Percentiles rank a stretch among this genome's conserved stretches.
These are phyloP conservation scores for Tenrec ecaudatus DNA, from an alignment of 2,113 vertebrate species.

Conservation along the genomic window DNA sequence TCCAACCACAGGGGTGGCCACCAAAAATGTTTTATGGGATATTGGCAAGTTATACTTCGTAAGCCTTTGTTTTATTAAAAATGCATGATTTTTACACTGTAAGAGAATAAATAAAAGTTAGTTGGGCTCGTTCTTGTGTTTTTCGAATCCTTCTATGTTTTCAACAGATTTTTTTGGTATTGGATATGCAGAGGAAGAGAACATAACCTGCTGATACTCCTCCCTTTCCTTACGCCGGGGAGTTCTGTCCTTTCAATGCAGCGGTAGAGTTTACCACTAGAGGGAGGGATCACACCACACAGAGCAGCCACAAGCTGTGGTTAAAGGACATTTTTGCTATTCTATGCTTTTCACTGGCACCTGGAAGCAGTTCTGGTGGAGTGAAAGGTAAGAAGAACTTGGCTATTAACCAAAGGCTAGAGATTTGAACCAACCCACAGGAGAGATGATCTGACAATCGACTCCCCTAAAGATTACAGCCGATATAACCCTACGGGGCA, in stretches of 20 bases:
- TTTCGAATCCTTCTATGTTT: background rate
- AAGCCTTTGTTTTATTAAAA: constrained; percentile 12
- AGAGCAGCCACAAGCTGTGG: background rate
- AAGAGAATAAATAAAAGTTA: no score
- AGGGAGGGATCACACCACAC: constrained; percentile 51
- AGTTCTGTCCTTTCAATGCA: background rate
- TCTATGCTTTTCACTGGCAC: background rate
- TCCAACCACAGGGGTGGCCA: background rate
- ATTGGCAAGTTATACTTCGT: background rate
- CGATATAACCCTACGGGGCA: background rate
- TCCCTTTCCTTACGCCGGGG: background rate
- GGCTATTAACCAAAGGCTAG: background rate
- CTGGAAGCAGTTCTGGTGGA: background rate
- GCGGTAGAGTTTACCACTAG: constrained; percentile 48
- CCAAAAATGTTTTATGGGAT: background rate
- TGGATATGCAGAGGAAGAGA: background rate
- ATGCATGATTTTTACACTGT: background rate
- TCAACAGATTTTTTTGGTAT: constrained; percentile 14
- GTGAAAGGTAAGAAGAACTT: background rate
- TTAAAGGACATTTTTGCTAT: background rate
- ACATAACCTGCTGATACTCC: background rate
- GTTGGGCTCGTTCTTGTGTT: background rate
- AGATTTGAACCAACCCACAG: background rate
- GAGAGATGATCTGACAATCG: background rate
- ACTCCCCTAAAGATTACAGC: background rate